Base-by-base conservation (phyloP, 2,113 vertebrate genomes). In the Rhinopomastus cyanomelas region DNA sequence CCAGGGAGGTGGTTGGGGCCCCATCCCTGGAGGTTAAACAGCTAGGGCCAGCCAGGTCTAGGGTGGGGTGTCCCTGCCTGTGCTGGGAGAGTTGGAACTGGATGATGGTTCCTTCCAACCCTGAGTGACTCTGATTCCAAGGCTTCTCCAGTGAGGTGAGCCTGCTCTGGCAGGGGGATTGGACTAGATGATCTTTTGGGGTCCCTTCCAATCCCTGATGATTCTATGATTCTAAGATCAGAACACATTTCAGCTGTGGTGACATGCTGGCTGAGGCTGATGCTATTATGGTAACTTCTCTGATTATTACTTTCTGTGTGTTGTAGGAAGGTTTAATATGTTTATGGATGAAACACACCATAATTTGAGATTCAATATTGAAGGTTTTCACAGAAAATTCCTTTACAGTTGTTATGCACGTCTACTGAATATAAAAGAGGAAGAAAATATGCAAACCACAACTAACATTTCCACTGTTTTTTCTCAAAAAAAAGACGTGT, bases 291-390 rank as follows among this genome's bases (percentile, higher is more conserved):
- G 36, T 30, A 69, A 69, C 12, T 66, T 85, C 48, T 13, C 37
- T 30, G 29, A 69, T 88, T 66, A 85, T 68, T 85, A 59, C 1
- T 5, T 92, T 76, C 56, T 55, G 7, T 59, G 42, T 34, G 30
- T 52, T 79, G 92, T 77, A 68, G 44, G 49, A 77, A 77, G 59
- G 22, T 55, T 89, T 87, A 59, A 92, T 93, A 60, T 67, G 36
- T 32, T 32, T 0, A 1, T 64, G 53, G 42, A 60, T 71, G 52
- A 94, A 87, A 87, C 64, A 74, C 4, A 9, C 3, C 26, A 26
- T 56, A 67, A 78, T 82, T 39, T 72, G 49, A 83, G 36, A 78
- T 42, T 81, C 56, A 56, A 29, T 10, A 62, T 8, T 3, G 3
- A 81, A 6, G 3, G 5, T 76, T 94, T 81, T 34, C 59, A 48